Evolutionary conservation across 2,888 invertebrate genomes (phyloP).

Genomic region (Parelbella ahira): DNA sequence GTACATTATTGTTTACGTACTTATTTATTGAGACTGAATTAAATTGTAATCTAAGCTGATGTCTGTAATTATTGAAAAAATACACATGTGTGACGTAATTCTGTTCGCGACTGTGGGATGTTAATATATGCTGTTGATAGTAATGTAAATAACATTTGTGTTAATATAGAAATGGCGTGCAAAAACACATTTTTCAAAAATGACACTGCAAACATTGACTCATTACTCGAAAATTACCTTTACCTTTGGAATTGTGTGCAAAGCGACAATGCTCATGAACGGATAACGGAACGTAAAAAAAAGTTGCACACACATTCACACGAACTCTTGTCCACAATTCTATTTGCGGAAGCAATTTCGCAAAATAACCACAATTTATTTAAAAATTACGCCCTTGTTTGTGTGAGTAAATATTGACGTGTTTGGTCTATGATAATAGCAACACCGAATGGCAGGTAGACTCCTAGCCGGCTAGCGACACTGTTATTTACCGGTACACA

Average conservation of each 20-base stretch:
- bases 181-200: slow-evolving; percentile 18
- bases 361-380: slow-evolving; percentile 81
- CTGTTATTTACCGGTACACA: slow-evolving; percentile 72
- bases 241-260: slow-evolving; percentile 26
- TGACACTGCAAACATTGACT: slow-evolving; percentile 25
- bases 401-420: slow-evolving; percentile 79
- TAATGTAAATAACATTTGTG: not conserved
- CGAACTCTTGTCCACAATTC: slow-evolving; percentile 66
- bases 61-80: no score
- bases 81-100: slow-evolving; percentile 3
- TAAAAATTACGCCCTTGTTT: slow-evolving; percentile 81
- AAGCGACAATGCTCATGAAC: slow-evolving; percentile 48
- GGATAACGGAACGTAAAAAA: slow-evolving; percentile 58
- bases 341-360: slow-evolving; percentile 79
- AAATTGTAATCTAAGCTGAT: no score
- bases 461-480: slow-evolving; percentile 61
- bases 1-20: no score
- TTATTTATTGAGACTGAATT: no score
- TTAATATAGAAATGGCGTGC: slow-evolving; percentile 3
- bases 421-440: slow-evolving; percentile 81
- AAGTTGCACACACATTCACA: slow-evolving; percentile 65
- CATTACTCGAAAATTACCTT: slow-evolving; percentile 23
- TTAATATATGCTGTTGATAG: not conserved
- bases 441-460: slow-evolving; percentile 72
- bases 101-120: no score